Conservation (phyloP, 1,140 invertebrate genomes). For the Pseudomyrmex gracilis region DNA sequence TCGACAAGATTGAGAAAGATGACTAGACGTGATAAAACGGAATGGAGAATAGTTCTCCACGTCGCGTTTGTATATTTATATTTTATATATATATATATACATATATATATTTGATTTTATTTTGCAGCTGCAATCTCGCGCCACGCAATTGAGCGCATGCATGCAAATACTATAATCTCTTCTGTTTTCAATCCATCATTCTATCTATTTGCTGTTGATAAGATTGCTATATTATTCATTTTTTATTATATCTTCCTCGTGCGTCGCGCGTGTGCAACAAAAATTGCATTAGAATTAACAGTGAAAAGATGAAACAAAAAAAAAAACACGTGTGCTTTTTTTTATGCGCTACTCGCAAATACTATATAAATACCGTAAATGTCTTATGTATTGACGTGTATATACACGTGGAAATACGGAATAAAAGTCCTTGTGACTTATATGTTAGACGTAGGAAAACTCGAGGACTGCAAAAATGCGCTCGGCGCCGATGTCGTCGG, state of each 20-base stretch:
- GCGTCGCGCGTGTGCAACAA: neutral
- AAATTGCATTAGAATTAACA: too few relatives aligned
- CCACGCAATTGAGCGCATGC: too few relatives aligned
- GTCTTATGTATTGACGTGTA: neutral
- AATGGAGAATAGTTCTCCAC: conserved; percentile 40
- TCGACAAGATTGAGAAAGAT: conserved; percentile 43
- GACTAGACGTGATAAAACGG: conserved; percentile 51
- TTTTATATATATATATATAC: neutral
- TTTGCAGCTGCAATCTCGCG: too few relatives aligned
- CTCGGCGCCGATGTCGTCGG: conserved; percentile 5
- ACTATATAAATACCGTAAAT: conserved; percentile 10
- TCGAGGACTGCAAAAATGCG: neutral
- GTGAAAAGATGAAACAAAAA: neutral
- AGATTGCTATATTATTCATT: neutral
- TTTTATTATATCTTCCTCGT: neutral
- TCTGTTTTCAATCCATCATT: too few relatives aligned
- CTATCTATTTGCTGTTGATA: too few relatives aligned
- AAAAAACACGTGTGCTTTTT: neutral
- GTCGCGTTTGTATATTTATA: conserved; percentile 23
- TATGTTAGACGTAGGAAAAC: neutral
- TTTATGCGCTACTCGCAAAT: neutral
- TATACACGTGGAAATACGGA: neutral
- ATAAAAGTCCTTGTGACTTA: neutral
- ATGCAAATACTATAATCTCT: too few relatives aligned
- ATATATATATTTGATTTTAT: too few relatives aligned